Evolutionary conservation across 1,140 invertebrate genomes (phyloP).

Genomic region (Drosophila auraria): DNA sequence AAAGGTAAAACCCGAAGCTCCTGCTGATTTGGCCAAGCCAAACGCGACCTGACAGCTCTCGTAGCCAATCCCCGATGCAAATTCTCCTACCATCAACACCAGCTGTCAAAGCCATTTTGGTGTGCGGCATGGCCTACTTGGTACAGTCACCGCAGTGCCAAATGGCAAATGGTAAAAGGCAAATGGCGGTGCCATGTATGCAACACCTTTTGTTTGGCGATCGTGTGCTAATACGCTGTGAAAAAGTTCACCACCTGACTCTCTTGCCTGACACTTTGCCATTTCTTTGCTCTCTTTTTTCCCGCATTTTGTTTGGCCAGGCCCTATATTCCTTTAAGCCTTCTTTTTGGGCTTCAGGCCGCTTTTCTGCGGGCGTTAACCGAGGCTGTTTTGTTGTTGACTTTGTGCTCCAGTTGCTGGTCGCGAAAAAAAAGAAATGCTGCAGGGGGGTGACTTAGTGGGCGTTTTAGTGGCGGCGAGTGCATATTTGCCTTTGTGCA

Average conservation of each 20-base stretch:
- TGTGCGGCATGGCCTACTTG: conserved; percentile 6
- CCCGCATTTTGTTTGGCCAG: conserved; percentile 31
- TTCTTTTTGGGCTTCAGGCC: conserved; percentile 33
- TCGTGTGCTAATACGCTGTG: conserved; percentile 52
- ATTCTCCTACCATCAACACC: conserved; percentile 34
- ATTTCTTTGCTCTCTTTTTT: conserved; percentile 35
- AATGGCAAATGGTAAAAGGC: conserved; percentile 14
- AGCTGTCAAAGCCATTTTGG: conserved; percentile 46
- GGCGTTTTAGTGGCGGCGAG: conserved; percentile 27
- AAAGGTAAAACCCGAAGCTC: background rate
- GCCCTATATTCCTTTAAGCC: conserved; percentile 11
- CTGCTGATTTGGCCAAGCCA: conserved; percentile 8
- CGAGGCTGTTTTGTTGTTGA: conserved; percentile 72
- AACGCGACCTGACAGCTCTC: conserved; percentile 27
- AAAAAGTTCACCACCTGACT: conserved; percentile 19
- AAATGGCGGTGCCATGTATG: conserved; percentile 47
- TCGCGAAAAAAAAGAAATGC: conserved; percentile 22
- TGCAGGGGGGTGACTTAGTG: conserved; percentile 19
- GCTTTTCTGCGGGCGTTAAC: conserved; percentile 76
- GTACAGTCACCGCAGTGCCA: conserved; percentile 37
- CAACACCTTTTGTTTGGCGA: conserved; percentile 62
- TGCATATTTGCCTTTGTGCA: conserved; percentile 72
- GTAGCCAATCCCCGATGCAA: conserved; percentile 13
- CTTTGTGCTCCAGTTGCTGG: conserved; percentile 80
- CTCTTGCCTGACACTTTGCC: conserved; percentile 35